Conservation (phyloP, 2,113 vertebrate genomes). For the Loxodonta africana region DNA sequence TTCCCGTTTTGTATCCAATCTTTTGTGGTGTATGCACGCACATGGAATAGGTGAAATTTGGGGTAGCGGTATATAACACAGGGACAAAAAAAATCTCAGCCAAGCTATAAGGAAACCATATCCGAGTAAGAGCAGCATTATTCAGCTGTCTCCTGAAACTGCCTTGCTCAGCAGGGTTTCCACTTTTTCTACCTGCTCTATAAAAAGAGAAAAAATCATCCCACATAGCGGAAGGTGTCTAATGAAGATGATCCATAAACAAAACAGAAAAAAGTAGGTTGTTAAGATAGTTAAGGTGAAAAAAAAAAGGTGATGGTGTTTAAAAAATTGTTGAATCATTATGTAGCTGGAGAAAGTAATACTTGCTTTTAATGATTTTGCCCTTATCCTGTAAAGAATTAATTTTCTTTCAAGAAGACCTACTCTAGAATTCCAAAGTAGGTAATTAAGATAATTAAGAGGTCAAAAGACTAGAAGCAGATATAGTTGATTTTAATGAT, state of each 20-base stretch:
- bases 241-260: not conserved
- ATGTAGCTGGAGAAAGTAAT: not conserved
- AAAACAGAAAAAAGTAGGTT: not conserved
- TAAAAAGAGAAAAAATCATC: not conserved
- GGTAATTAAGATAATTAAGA: not conserved
- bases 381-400: not conserved
- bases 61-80: not conserved
- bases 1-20: not conserved
- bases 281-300: not conserved
- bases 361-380: not conserved
- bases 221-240: not conserved
- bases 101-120: not conserved
- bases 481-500: not conserved
- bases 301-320: not conserved
- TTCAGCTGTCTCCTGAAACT: not conserved
- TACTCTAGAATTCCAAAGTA: not conserved
- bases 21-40: not conserved
- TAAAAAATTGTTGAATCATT: not conserved
- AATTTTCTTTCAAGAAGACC: not conserved
- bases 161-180: not conserved
- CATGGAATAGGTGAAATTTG: not conserved
- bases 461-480: too few species aligned
- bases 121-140: fast-evolving
- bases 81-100: not conserved
- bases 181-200: not conserved